These are phyloP conservation scores for Plectrocnemia conspersa DNA, from an alignment of 1,140 invertebrate species.

Conservation along the genomic window DNA sequence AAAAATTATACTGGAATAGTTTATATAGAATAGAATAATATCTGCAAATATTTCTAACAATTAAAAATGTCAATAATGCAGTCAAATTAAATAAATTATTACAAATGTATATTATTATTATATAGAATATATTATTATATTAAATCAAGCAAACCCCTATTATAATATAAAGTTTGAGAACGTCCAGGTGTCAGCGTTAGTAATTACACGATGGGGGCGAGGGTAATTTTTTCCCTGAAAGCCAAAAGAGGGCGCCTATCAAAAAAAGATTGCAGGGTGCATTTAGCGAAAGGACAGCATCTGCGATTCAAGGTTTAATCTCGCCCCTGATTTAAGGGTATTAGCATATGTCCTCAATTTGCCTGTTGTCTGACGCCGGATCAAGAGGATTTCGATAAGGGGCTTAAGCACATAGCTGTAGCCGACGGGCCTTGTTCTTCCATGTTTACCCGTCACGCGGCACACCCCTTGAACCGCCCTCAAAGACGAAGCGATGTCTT, in stretches of 20 bases:
- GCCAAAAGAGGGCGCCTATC: no score
- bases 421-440: not conserved
- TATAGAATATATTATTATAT: not conserved
- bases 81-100: no score
- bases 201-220: no score
- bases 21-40: no score
- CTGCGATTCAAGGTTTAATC: constrained; percentile 27
- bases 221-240: no score
- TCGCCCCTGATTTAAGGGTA: constrained; percentile 14
- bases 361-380: constrained; percentile 30
- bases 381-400: constrained; percentile 24
- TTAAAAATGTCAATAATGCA: no score
- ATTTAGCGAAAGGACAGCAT: no score
- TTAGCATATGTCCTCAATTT: constrained; percentile 33
- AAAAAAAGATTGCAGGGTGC: no score
- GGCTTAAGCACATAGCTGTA: constrained; percentile 11
- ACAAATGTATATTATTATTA: not conserved
- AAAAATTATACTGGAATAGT: no score
- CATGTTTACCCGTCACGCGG: not conserved
- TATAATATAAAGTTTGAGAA: not conserved
- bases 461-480: no score
- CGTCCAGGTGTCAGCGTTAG: not conserved
- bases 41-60: no score
- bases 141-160: not conserved
- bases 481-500: no score